Evolutionary conservation across 1,140 invertebrate species (phyloP).

Genomic region (Pogonus chalceus): DNA sequence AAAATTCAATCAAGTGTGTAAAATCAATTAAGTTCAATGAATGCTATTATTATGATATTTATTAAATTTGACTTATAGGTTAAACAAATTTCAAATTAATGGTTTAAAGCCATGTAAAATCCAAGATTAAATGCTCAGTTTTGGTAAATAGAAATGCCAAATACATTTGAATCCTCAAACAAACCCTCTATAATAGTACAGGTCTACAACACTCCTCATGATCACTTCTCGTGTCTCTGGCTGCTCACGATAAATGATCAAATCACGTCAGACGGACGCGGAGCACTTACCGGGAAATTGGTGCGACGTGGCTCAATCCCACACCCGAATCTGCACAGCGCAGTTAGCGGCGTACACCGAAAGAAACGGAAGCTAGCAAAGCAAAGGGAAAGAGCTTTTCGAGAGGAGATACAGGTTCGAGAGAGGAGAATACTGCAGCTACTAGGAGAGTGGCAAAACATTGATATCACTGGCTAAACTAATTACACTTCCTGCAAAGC

Average conservation of each 20-base stretch:
- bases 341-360: background rate
- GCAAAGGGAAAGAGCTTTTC: background rate
- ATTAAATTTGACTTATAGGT: too few relatives aligned
- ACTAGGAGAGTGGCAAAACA: background rate
- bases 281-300: background rate
- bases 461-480: background rate
- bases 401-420: background rate
- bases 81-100: too few relatives aligned
- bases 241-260: background rate
- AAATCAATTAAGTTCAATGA: too few relatives aligned
- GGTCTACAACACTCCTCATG: background rate
- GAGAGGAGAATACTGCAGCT: background rate
- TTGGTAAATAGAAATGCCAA: too few relatives aligned
- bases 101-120: too few relatives aligned
- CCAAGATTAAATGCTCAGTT: too few relatives aligned
- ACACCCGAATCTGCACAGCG: background rate
- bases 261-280: background rate
- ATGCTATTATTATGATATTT: too few relatives aligned
- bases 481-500: too few relatives aligned
- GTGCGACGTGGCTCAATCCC: background rate
- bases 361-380: background rate
- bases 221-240: background rate
- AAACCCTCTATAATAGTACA: too few relatives aligned
- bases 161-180: too few relatives aligned
- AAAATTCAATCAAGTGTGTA: too few relatives aligned